phyloP scores from a whole-genome alignment of 2,113 vertebrate genomes.

The Apteryx mantelli region DNA sequence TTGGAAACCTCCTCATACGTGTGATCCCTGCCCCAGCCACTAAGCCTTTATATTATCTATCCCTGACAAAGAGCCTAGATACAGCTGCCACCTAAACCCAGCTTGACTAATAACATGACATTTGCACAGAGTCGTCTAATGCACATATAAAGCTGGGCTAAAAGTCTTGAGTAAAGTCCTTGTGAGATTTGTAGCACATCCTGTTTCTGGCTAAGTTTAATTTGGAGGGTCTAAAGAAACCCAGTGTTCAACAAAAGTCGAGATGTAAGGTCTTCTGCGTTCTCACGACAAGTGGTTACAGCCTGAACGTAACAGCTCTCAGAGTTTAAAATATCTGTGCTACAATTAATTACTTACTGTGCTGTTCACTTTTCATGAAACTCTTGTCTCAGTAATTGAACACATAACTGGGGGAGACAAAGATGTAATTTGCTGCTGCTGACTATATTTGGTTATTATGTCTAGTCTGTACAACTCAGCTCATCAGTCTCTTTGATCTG shows the following conservation, averaged over 20 bases:
- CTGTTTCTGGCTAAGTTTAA: background rate
- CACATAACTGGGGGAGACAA: background rate
- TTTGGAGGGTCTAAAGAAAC: constrained; percentile 4
- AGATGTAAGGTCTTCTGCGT: background rate
- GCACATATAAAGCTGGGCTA: background rate
- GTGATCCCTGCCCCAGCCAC: background rate
- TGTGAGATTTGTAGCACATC: background rate
- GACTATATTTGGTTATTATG: background rate
- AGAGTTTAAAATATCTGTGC: constrained; percentile 28
- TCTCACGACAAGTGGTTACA: constrained; percentile 8
- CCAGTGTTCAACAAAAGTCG: background rate
- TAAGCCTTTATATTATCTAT: background rate
- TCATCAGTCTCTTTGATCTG: background rate
- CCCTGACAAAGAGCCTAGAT: background rate
- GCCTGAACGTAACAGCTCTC: background rate
- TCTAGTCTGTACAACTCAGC: background rate
- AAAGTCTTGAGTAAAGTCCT: background rate
- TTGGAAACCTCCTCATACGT: background rate
- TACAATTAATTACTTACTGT: constrained; percentile 48
- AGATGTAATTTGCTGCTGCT: background rate
- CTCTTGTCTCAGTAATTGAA: constrained; percentile 40
- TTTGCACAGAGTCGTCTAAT: background rate
- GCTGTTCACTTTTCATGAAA: constrained; percentile 34
- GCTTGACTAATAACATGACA: background rate
- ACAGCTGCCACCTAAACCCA: background rate